Base-by-base conservation (phyloP, 1,140 invertebrate species). In the Mya arenaria region DNA sequence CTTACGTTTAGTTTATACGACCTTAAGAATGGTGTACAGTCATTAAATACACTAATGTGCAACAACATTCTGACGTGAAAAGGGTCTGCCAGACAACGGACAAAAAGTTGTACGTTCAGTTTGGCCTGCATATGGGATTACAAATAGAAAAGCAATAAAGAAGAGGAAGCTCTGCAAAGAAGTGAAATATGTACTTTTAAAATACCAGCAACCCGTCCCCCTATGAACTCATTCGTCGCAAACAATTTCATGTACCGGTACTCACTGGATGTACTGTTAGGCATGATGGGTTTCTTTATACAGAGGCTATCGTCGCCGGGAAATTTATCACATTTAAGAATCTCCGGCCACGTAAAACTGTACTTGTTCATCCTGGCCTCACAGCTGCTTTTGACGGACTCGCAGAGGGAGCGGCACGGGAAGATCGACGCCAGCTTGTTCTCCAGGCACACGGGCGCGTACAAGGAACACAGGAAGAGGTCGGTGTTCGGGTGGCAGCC, bases 381-480 rank as follows among this genome's bases (percentile, higher is more conserved):
- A 87, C 95, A 96, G 37, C 93, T 93, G 65, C 87, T 85, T 86
- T 94, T 92, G 4, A 96, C 95, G 32, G 93, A 92, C 85, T 94
- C 91, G 85, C 95, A 96, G 10, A 96, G 92, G 41, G 94, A 95
- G n/a, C 94, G 90, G 88, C 95, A 96, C 0, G 90, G 90, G 36
- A 63, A 81, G 60, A 90, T 86, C 6, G 83, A 79, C 91, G 86
- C 79, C 96, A 95, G 89, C 95, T n/a, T n/a, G n/a, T 36, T 30
- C 13, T 87, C 84, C 8, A 94, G 86, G 88, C 95, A 96, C 25
- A 96, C 94, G 4, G 95, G 95, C 34, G 95, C 94, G 90, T 95
- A 96, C n/a, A 96, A 90, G 0, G 95, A 95, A 89, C 95, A 96
- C 32, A 96, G 92, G 87, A 96, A 96, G 15, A 95, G 90, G 87